phyloP scores from a whole-genome alignment of 2,888 invertebrate species.

The Chromoteleia sp. region DNA sequence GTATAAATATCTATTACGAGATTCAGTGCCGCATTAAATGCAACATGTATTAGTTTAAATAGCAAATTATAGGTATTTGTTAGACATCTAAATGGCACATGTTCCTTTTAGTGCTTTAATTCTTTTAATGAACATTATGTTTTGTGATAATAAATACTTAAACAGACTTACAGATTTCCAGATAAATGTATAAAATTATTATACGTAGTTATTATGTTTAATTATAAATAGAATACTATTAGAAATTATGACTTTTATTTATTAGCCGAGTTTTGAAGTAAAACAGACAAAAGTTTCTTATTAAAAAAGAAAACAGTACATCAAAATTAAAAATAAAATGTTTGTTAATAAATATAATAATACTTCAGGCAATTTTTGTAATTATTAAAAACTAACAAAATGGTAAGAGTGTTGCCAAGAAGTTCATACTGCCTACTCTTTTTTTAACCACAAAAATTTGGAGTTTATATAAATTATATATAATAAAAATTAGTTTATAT shows the following conservation, averaged over 20 bases:
- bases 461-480: no score
- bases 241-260: slow-evolving; percentile 4
- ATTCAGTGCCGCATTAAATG: slow-evolving; percentile 23
- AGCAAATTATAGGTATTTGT: slow-evolving; percentile 13
- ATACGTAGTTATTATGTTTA: slow-evolving; percentile 10
- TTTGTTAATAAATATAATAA: neutral
- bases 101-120: slow-evolving; percentile 40
- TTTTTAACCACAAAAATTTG: no score
- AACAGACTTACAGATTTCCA: slow-evolving; percentile 9
- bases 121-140: slow-evolving; percentile 15
- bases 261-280: slow-evolving; percentile 4
- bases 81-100: slow-evolving; percentile 17
- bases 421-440: no score
- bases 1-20: slow-evolving; percentile 6
- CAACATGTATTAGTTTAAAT: slow-evolving; percentile 28
- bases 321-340: neutral
- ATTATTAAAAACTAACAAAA: no score
- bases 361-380: no score
- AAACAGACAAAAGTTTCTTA: slow-evolving; percentile 4
- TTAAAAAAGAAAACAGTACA: neutral
- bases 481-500: no score
- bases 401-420: no score
- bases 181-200: slow-evolving; percentile 10
- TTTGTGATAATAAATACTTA: slow-evolving; percentile 13
- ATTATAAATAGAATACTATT: slow-evolving; percentile 16